phyloP scores from a whole-genome alignment of 1,140 invertebrate genomes.

The Armadillidium nasatum region DNA sequence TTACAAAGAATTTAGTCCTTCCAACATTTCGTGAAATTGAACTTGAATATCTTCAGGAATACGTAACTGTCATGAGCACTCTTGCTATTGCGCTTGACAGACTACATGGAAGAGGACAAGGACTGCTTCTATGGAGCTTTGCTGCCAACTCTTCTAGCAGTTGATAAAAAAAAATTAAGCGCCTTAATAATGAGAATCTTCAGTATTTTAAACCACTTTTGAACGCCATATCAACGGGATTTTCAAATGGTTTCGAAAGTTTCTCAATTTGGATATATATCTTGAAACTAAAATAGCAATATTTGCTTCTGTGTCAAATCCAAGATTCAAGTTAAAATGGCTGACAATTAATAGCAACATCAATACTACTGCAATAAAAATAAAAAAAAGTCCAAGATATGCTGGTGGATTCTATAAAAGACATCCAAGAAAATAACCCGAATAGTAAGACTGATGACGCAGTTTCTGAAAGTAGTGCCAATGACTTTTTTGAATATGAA shows the following conservation, averaged over 20 bases:
- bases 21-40: slow-evolving; percentile 8
- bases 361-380: no score
- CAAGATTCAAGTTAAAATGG: no score
- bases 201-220: background rate
- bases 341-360: no score
- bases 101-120: slow-evolving; percentile 22
- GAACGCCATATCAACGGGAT: slow-evolving; percentile 14
- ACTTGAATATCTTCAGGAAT: slow-evolving; percentile 25
- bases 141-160: slow-evolving; percentile 27
- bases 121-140: slow-evolving; percentile 2
- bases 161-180: slow-evolving; percentile 25
- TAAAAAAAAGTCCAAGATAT: no score
- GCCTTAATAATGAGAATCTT: background rate
- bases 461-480: no score
- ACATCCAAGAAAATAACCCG: no score
- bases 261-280: background rate
- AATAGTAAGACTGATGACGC: no score
- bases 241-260: slow-evolving; percentile 19
- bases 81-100: slow-evolving; percentile 25
- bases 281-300: background rate
- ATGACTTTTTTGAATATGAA: no score
- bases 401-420: no score
- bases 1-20: slow-evolving; percentile 13
- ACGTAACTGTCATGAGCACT: slow-evolving; percentile 26
- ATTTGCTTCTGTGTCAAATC: no score